Base-by-base conservation (phyloP, 2,113 vertebrate genomes). In the Lycaon pictus region DNA sequence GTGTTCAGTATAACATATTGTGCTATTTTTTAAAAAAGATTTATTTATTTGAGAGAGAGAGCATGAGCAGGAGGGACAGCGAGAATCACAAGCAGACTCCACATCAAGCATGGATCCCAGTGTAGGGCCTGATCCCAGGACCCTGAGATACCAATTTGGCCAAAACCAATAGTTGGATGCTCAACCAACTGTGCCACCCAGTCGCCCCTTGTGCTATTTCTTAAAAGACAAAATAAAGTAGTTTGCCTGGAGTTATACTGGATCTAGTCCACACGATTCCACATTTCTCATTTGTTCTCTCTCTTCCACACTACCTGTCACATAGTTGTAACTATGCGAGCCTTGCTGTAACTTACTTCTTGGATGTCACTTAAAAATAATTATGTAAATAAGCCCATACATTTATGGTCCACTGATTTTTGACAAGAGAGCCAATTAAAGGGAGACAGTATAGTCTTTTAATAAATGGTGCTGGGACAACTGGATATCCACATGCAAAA, bases 201-300 rank as follows among this genome's bases (percentile, higher is more conserved):
- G 23, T 23, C 10, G 11, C 62, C 62, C 23, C 23, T 35, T 65
- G 22, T 82, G 5, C n/a, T 71, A 13, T 86, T 81, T 76, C 58
- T 95, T 88, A 63, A 69, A 89, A 93, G 4, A 27, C 60, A 93
- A 63, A 67, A 63, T 69, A 48, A 76, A 95, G 76, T 27, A 25
- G 11, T 5, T 93, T 95, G 19, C n/a, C 62, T 91, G 62, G 23
- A 2, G 25, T 60, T 10, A 51, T 35, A 56, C 76, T 32, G 4
- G 35, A 23, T 62, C 48, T 32, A 19, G 19, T 19, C 48, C 95
- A 2, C 13, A 53, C 32, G 25, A 29, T 37, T 88, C 22, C 16
- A 65, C 12, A 48, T 65, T 60, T 81, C 43, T 29, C 58, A 8
- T 29, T 84, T 43, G n/a, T 72, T 22, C 25, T 76, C 82, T n/a